Base-by-base conservation (phyloP, 2,797 vertebrate species). In the Parauchenoglanis ngamensis region DNA sequence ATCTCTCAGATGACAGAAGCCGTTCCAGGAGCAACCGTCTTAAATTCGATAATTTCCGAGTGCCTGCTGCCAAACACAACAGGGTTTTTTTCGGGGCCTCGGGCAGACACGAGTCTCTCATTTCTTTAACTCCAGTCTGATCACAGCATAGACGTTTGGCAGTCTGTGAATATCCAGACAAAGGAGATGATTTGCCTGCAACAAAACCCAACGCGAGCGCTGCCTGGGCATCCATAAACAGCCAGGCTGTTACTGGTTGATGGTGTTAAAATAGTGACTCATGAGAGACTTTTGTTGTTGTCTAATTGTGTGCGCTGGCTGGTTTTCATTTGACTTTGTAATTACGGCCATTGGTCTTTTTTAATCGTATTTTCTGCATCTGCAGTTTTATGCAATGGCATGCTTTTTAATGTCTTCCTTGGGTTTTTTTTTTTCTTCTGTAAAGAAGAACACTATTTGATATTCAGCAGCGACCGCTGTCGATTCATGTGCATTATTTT, bases 401-500 rank as follows among this genome's bases (percentile, higher is more conserved):
- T 84, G 76, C 73, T 77, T 91, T 91, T 90, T 90, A 83, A 89
- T 86, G 87, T 77, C 84, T 80, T 87, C 84, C 87, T 81, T 86
- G 76, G 40, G 40, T 40, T 40, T 40, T 87, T 83, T 77, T 46
- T 90, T 87, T 52, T 15, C 61, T 54, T 23, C 52, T n/a, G 61
- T 59, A 72, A 81, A 84, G 68, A 68, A 72, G 85, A 72, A 52
- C 3, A 8, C 49, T 84, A 75, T 87, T 90, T 91, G 86, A 85
- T 86, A 90, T 85, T 90, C 90, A 85, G 82, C 56, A 84, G 67
- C 46, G 63, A 70, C 63, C 85, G 72, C 72, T 83, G 86, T 80
- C 87, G 67, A 87, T 90, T 88, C 85, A 25, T 59, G 72, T 75
- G 83, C 67, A 85, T 89, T 88, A 85, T 89, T 90, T 89, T 91